These are phyloP conservation scores for Acholoe squamosa DNA, from an alignment of 2,888 invertebrate genomes.

Conservation along the genomic window DNA sequence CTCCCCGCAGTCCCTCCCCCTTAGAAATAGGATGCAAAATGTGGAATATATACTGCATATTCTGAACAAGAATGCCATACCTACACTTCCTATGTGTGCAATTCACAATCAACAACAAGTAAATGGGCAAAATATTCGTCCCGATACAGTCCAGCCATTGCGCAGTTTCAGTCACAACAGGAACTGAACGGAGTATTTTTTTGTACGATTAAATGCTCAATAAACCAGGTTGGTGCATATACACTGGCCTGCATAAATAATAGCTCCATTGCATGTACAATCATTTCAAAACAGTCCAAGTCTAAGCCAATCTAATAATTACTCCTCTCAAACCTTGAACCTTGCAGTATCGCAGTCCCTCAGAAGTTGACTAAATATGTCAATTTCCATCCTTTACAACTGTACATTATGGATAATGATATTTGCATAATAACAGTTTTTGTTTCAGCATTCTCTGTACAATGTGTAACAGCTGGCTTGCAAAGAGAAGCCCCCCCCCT, in stretches of 20 bases:
- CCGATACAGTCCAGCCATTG: too few species aligned
- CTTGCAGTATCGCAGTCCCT: too few species aligned
- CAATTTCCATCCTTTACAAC: not conserved
- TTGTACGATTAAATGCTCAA: too few species aligned
- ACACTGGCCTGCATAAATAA: slow-evolving; percentile 17
- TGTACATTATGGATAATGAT: not conserved
- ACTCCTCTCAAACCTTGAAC: not conserved
- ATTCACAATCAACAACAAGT: too few species aligned
- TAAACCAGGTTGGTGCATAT: not conserved
- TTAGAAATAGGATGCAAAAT: not conserved
- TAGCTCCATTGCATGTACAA: not conserved
- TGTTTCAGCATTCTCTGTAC: not conserved
- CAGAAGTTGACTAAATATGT: not conserved
- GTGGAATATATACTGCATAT: not conserved
- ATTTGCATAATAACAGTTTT: slow-evolving; percentile 32
- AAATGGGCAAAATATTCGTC: too few species aligned
- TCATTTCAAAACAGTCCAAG: too few species aligned
- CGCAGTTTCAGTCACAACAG: too few species aligned
- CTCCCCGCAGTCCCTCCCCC: not conserved
- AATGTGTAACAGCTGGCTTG: not conserved
- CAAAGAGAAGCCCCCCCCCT: not conserved
- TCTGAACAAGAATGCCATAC: not conserved
- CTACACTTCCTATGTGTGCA: too few species aligned
- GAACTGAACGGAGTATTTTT: too few species aligned
- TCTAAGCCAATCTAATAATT: too few species aligned